These are phyloP conservation scores for Pilophorus perplexus DNA, from an alignment of 2,888 invertebrate species.

Conservation along the genomic window DNA sequence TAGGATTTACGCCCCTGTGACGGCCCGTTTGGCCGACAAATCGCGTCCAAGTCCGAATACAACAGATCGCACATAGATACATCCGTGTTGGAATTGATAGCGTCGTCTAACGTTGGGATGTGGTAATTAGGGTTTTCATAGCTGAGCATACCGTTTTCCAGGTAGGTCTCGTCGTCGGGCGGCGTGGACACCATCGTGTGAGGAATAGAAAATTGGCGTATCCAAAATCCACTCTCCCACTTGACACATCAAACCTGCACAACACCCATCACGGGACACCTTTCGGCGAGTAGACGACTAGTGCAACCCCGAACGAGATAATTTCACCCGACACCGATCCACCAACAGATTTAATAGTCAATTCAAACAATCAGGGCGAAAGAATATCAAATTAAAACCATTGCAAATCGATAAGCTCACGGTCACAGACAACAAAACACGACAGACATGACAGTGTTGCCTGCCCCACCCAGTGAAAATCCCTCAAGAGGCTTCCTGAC, in stretches of 20 bases:
- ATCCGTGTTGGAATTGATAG: conserved; percentile 64
- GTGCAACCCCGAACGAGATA: neutral
- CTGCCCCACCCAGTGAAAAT: too few species aligned
- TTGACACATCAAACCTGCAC: conserved; percentile 57
- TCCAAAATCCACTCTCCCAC: conserved; percentile 52
- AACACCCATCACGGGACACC: conserved; percentile 55
- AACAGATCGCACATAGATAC: conserved; percentile 65
- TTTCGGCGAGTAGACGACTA: too few species aligned
- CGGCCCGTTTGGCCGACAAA: conserved; percentile 55
- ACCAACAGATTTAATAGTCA: too few species aligned
- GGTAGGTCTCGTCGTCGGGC: conserved; percentile 63
- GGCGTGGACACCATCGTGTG: conserved; percentile 60
- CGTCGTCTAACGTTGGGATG: conserved; percentile 71
- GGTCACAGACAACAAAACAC: conserved; percentile 21
- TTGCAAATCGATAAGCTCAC: conserved; percentile 32
- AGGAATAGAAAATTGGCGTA: conserved; percentile 60
- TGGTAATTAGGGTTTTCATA: conserved; percentile 92
- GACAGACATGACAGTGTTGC: too few species aligned
- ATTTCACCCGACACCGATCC: neutral
- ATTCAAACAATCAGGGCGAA: conserved; percentile 14
- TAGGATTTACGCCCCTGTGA: conserved; percentile 58
- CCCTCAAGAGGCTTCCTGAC: too few species aligned
- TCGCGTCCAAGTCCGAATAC: conserved; percentile 63
- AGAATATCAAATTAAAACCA: conserved; percentile 33
- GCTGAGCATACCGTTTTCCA: conserved; percentile 84